phyloP scores from a whole-genome alignment of 2,888 invertebrate genomes.

The Amorpha juglandis region DNA sequence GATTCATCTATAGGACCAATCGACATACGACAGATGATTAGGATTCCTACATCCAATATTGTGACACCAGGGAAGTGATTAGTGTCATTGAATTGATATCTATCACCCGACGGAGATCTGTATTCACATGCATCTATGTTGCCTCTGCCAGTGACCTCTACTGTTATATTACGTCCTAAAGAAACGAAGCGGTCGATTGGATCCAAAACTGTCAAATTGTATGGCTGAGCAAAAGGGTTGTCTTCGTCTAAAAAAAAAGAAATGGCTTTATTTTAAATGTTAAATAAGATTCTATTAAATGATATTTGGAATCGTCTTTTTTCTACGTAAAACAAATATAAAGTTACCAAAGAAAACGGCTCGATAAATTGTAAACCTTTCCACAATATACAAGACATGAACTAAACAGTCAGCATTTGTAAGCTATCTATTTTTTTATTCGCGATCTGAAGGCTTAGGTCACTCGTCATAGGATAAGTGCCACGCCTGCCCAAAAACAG shows the following conservation, averaged over 20 bases:
- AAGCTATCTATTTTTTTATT: too few species aligned
- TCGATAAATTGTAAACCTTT: too few species aligned
- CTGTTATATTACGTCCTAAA: conserved; percentile 38
- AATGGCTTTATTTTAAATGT: conserved; percentile 29
- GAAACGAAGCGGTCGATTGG: conserved; percentile 39
- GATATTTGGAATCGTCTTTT: too few species aligned
- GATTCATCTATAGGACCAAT: conserved; percentile 45
- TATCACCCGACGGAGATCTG: conserved; percentile 40
- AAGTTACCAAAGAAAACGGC: too few species aligned
- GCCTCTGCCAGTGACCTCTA: conserved; percentile 40
- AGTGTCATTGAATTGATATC: conserved; percentile 32
- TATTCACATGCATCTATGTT: conserved; percentile 42
- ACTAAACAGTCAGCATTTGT: too few species aligned
- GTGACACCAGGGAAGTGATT: conserved; percentile 36
- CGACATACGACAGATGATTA: conserved; percentile 40
- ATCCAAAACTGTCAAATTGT: conserved; percentile 46
- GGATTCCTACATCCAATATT: conserved; percentile 33
- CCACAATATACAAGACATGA: too few species aligned
- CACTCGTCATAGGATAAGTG: too few species aligned
- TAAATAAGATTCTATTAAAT: too few species aligned
- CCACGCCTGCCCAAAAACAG: too few species aligned
- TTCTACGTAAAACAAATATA: too few species aligned
- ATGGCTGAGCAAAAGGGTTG: conserved; percentile 49
- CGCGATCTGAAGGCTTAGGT: too few species aligned
- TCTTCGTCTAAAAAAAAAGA: conserved; percentile 28